Evolutionary conservation across 2,888 invertebrate species (phyloP).

Genomic region (Amiota minor): DNA sequence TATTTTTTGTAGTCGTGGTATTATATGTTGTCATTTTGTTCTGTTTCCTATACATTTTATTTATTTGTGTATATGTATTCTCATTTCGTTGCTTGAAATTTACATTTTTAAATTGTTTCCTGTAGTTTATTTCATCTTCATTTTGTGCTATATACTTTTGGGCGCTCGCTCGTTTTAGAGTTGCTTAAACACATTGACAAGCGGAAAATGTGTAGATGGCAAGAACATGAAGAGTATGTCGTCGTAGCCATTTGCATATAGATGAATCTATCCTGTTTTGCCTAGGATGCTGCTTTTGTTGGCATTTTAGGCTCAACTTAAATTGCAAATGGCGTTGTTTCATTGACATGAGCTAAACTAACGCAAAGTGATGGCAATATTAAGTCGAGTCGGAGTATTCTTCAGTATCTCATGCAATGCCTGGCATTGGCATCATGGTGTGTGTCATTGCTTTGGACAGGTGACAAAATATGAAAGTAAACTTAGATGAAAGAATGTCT

Average conservation of each 20-base stretch:
- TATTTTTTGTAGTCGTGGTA: too few species aligned
- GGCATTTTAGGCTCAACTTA: neutral
- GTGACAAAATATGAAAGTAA: neutral
- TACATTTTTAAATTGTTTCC: conserved; percentile 49
- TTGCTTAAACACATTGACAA: neutral
- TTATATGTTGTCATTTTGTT: too few species aligned
- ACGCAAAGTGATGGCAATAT: neutral
- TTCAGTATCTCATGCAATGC: neutral
- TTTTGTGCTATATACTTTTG: conserved; percentile 20
- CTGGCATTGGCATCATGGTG: neutral
- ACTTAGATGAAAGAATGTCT: too few species aligned
- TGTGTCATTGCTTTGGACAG: conserved; percentile 17
- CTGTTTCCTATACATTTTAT: too few species aligned
- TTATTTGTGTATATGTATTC: too few species aligned
- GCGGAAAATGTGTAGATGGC: too few species aligned
- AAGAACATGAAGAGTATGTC: neutral
- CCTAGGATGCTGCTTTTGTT: neutral
- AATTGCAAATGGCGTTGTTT: neutral
- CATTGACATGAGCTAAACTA: neutral
- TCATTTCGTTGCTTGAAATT: conserved; percentile 48
- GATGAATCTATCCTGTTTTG: neutral
- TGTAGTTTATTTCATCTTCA: conserved; percentile 19
- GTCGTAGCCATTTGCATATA: conserved; percentile 16
- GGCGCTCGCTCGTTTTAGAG: neutral
- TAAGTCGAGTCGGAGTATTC: too few species aligned